Evolutionary conservation across 2,797 vertebrate genomes (phyloP).

Genomic region (Sylvilagus floridanus): DNA sequence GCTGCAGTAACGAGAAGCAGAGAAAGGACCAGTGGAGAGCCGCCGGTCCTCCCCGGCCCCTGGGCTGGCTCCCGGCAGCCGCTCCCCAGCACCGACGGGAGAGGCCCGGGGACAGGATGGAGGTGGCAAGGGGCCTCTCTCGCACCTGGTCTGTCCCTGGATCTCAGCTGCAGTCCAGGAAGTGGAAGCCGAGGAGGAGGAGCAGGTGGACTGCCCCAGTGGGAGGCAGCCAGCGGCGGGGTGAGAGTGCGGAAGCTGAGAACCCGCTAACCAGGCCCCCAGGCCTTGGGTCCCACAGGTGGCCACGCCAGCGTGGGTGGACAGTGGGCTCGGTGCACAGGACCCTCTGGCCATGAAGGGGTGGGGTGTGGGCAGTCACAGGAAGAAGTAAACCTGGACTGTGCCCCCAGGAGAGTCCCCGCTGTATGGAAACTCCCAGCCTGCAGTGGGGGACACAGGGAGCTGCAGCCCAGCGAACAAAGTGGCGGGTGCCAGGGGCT

Average conservation of each 20-base stretch:
- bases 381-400: background rate
- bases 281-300: background rate
- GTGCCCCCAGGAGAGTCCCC: background rate
- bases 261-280: background rate
- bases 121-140: background rate
- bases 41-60: conserved; percentile 23
- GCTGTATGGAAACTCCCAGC: background rate
- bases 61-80: conserved; percentile 54
- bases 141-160: conserved; percentile 13
- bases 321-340: background rate
- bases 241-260: background rate
- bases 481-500: background rate
- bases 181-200: background rate
- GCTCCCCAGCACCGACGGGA: background rate
- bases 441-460: background rate
- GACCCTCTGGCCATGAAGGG: background rate
- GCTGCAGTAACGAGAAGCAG: conserved; percentile 73
- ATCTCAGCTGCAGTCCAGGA: conserved; percentile 8
- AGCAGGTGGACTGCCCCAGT: background rate
- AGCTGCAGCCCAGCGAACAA: background rate
- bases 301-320: background rate
- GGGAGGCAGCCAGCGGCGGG: background rate
- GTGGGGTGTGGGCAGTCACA: background rate
- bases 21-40: conserved; percentile 62
- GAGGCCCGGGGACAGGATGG: conserved; percentile 30